Evolutionary conservation across 2,797 vertebrate species (phyloP).

Genomic region (Hydrocynus forskahlii): DNA sequence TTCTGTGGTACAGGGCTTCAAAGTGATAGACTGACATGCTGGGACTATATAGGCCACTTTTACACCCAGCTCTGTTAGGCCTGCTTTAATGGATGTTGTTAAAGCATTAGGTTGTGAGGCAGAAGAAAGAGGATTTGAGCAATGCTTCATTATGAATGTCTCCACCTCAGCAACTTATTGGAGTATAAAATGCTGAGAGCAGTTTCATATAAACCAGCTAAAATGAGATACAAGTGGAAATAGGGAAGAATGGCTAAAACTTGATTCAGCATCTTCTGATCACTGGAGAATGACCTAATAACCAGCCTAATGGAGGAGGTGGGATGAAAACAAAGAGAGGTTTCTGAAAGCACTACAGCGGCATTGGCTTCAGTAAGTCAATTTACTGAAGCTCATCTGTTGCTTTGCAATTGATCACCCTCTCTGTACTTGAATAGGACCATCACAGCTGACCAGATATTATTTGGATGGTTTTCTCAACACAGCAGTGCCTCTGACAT

Average conservation of each 20-base stretch:
- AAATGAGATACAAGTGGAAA: neutral
- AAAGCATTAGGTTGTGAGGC: neutral
- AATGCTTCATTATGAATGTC: neutral
- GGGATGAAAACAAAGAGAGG: neutral
- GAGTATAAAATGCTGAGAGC: neutral
- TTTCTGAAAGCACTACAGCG: neutral
- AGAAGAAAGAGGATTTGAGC: neutral
- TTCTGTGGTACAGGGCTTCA: conserved; percentile 18
- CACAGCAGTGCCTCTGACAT: too few species aligned
- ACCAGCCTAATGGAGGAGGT: neutral
- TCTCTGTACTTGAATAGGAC: too few species aligned
- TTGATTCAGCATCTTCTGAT: too few species aligned
- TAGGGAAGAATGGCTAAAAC: neutral
- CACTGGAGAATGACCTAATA: neutral
- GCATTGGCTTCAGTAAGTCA: neutral
- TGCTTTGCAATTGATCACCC: neutral
- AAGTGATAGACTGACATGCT: neutral
- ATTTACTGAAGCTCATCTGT: neutral
- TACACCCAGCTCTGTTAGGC: neutral
- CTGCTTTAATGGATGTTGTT: neutral
- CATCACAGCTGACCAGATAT: neutral
- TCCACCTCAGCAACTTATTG: neutral
- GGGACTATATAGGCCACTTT: neutral
- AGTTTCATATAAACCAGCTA: neutral
- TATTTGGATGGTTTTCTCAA: neutral